These are phyloP conservation scores for Xyrichtys novacula DNA, from an alignment of 2,797 vertebrate species.

Conservation along the genomic window DNA sequence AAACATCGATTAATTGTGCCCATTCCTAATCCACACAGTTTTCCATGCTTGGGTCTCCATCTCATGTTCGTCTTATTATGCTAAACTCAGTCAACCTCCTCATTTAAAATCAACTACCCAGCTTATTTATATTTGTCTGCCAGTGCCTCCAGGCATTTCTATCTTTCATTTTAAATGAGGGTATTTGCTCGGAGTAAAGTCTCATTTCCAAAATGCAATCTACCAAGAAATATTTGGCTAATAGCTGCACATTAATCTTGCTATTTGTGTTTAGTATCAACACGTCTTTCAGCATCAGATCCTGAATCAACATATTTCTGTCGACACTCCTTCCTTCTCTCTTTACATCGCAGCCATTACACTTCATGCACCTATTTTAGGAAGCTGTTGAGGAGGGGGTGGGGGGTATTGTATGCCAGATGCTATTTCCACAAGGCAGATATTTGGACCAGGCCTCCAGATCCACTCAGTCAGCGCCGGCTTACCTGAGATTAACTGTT, in stretches of 20 bases:
- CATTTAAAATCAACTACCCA: conserved; percentile 32
- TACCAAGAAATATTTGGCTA: conserved; percentile 21
- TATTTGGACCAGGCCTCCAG: conserved; percentile 74
- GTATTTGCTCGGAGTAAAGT: conserved; percentile 29
- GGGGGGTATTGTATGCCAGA: conserved; percentile 68
- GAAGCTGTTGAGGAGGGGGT: conserved; percentile 48
- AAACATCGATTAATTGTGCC: too few species aligned
- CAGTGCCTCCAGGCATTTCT: conserved; percentile 13
- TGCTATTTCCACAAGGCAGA: conserved; percentile 80
- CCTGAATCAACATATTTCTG: conserved; percentile 45
- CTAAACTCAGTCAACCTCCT: conserved; percentile 8
- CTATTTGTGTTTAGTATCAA: conserved; percentile 38
- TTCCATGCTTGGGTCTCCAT: background rate
- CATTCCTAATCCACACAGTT: background rate
- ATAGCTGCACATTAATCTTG: conserved; percentile 26
- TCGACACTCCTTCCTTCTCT: conserved; percentile 37
- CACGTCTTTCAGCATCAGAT: conserved; percentile 48
- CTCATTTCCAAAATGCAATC: conserved; percentile 21
- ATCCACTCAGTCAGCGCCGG: conserved; percentile 80
- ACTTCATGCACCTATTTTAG: conserved; percentile 73
- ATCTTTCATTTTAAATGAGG: conserved; percentile 21
- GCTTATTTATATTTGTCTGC: conserved; percentile 26
- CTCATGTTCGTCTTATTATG: too few species aligned
- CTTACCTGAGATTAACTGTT: conserved; percentile 87
- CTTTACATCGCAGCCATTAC: conserved; percentile 59